A percentile compares a stretch with the other conserved stretches of the same genome.
phyloP scores from a whole-genome alignment of 1,140 invertebrate genomes.

The Ericerus pela region DNA sequence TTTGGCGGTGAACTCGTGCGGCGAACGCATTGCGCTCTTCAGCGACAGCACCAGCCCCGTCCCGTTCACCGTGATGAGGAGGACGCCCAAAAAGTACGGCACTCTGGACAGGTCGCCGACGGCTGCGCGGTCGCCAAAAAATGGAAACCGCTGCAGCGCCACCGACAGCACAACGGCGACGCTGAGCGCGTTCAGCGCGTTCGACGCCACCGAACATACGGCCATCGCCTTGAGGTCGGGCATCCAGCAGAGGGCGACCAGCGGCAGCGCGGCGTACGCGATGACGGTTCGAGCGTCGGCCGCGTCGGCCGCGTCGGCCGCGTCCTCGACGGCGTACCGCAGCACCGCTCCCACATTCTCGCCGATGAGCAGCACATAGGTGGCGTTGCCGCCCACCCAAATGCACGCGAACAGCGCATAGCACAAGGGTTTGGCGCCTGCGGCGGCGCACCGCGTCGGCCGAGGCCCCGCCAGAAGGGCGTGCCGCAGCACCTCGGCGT shows the following conservation, averaged over 20 bases:
- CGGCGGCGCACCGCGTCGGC: neutral
- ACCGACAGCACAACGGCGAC: slow-evolving; percentile 53
- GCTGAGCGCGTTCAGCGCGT: slow-evolving; percentile 42
- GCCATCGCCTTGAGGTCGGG: slow-evolving; percentile 55
- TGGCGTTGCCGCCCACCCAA: neutral
- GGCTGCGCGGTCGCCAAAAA: slow-evolving; percentile 30
- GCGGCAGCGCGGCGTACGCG: slow-evolving; percentile 41
- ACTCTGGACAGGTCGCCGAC: slow-evolving; percentile 34
- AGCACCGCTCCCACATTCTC: neutral
- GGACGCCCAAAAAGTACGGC: slow-evolving; percentile 48
- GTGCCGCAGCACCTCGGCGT: neutral
- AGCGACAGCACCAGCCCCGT: slow-evolving; percentile 42
- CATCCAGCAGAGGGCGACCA: slow-evolving; percentile 50
- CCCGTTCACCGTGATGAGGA: slow-evolving; percentile 47
- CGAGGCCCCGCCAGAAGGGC: neutral
- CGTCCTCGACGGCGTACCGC: slow-evolving; percentile 14
- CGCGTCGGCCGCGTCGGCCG: slow-evolving; percentile 31
- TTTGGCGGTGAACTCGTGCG: slow-evolving; percentile 31
- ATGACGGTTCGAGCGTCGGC: slow-evolving; percentile 41
- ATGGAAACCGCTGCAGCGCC: slow-evolving; percentile 42
- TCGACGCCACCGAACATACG: slow-evolving; percentile 57
- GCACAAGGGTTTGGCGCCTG: neutral
- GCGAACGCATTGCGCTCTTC: slow-evolving; percentile 36
- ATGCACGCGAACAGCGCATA: neutral
- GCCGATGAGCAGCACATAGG: neutral